Base-by-base conservation (phyloP, 2,888 invertebrate species). In the Melanargia galathea region DNA sequence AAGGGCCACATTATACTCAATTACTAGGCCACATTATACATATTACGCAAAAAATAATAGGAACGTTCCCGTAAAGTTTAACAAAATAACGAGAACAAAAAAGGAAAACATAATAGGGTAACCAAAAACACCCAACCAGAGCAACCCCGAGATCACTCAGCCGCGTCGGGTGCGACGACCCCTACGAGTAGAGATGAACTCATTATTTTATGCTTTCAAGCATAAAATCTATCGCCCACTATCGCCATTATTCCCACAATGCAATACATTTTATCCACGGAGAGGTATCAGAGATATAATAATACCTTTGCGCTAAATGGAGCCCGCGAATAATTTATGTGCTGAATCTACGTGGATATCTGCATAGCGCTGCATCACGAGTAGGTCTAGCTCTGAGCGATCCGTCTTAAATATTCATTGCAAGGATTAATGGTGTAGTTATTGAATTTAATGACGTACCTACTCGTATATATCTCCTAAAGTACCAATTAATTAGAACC, bases 141-240 rank as follows among this genome's bases (percentile, higher is more conserved):
- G 6, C 30, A 30, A 30, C 30, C 5, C 30, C 7, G 7, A 30
- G 6, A 30, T 13, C 22, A 18, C 13, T 43, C 45, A 18, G 20
- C 43, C 30, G 30, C 3, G 51, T 6, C 18, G 51, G 16, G 51
- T 11, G 20, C 13, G 20, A 20, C 13, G 52, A 52, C 52, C 52
- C 18, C 30, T 3, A 30, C 35, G 6, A n/a, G 10, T 6, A 10
- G 33, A 20, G 18, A 11, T 52, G 52, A 52, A 20, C 52, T 52
- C 52, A 52, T 52, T 52, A 52, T 35, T 52, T 20, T 20, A 22
- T 35, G 52, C 20, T 35, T 35, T 20, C 10, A 2, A 33, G 52
- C 52, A 13, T 52, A 4, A 52, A 52, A 52, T 52, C 52, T 52
- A 35, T 52, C 52, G 52, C 35, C 52, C 35, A 35, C 52, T 52